A percentile compares a stretch with the other conserved stretches of the same genome.
Conservation (phyloP, 2,888 invertebrate genomes). For the Bembecia ichneumoniformis region DNA sequence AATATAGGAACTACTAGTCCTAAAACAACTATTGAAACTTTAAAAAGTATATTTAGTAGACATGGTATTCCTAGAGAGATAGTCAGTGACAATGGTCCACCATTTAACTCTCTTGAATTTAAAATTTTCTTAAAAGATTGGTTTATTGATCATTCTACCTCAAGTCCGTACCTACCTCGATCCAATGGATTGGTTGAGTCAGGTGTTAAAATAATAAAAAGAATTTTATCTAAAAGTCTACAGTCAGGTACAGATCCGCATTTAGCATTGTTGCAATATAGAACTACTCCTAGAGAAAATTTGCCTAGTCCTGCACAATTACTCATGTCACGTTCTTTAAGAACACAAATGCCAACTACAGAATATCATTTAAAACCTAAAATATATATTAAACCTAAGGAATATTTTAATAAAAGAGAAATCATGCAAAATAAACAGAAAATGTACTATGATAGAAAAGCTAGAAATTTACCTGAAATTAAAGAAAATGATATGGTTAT, state of each 20-base stretch:
- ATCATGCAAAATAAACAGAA: background rate
- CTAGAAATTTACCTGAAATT: too few relatives aligned
- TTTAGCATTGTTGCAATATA: background rate
- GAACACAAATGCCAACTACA: background rate
- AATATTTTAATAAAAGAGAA: background rate
- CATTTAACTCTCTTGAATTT: constrained; percentile 13
- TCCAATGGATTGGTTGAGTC: constrained; percentile 12
- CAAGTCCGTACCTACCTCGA: constrained; percentile 12
- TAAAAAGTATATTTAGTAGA: constrained; percentile 10
- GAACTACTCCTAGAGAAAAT: background rate
- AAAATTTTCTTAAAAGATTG: constrained; percentile 10
- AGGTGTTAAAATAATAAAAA: background rate
- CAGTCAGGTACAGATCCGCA: background rate
- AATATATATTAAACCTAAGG: background rate
- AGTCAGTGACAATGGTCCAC: constrained; percentile 14
- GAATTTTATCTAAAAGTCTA: background rate
- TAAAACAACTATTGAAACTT: constrained; percentile 6
- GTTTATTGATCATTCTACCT: constrained; percentile 9
- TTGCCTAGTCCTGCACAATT: background rate
- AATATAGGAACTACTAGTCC: constrained; percentile 4
- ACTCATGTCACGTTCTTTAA: background rate
- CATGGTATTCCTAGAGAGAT: constrained; percentile 14
- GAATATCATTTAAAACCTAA: background rate
- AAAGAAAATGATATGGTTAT: too few relatives aligned
- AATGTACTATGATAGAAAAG: background rate